Evolutionary conservation across 35 echinoderm and acorn worm genomes (phyloP).

Genomic region (Anneissia japonica): DNA sequence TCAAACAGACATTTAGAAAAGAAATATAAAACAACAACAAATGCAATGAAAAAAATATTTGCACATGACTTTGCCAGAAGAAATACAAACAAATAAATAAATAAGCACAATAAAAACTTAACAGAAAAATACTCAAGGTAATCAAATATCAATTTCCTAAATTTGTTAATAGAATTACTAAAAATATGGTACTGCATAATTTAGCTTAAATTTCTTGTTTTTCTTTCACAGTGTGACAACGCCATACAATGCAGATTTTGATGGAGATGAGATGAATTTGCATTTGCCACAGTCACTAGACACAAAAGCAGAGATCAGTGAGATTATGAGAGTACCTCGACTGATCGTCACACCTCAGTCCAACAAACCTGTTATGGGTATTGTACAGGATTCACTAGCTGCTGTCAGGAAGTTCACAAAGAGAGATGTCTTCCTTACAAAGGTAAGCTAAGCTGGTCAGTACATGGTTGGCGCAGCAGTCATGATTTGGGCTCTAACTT

Average conservation of each 20-base stretch:
- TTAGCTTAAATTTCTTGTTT: too few relatives aligned
- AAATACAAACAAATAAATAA: too few relatives aligned
- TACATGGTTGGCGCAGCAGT: too few relatives aligned
- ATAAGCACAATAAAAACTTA: too few relatives aligned
- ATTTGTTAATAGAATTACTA: too few relatives aligned
- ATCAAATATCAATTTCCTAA: neutral
- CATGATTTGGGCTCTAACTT: too few relatives aligned
- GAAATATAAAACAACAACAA: too few relatives aligned
- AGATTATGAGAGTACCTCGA: constrained; percentile 96
- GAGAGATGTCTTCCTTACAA: constrained; percentile 86
- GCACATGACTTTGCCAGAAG: too few relatives aligned
- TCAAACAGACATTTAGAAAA: too few relatives aligned
- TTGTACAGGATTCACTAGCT: constrained; percentile 95
- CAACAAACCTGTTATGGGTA: constrained; percentile 98
- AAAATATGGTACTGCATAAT: too few relatives aligned
- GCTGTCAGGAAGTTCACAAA: constrained; percentile 96
- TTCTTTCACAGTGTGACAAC: constrained; percentile 67
- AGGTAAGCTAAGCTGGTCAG: constrained; percentile 35
- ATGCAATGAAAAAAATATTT: too few relatives aligned
- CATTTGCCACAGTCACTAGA: constrained; percentile 94
- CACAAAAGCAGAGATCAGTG: constrained; percentile 79
- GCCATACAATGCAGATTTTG: constrained; percentile 99
- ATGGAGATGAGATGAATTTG: constrained; percentile 99
- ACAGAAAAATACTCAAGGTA: neutral
- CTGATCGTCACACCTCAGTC: constrained; percentile 98